Percentiles rank a stretch among this genome's conserved stretches.
phyloP scores from a whole-genome alignment of 2,888 invertebrate species.

The Dorcus parallelipipedus region DNA sequence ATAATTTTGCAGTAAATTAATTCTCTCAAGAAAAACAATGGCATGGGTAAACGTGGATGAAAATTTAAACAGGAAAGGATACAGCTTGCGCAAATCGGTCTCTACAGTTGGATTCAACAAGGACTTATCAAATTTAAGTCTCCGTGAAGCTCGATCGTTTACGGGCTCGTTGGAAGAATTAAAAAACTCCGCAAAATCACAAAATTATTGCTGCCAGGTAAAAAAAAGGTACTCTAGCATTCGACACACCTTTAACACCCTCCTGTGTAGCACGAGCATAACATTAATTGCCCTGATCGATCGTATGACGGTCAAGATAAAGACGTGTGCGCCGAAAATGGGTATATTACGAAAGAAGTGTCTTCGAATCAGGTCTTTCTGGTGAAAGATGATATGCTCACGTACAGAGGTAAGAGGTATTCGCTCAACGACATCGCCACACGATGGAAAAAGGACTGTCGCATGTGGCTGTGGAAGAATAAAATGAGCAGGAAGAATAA shows the following conservation, averaged over 20 bases:
- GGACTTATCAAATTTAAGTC: constrained; percentile 14
- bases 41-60: constrained; percentile 14
- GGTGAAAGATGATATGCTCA: constrained; percentile 55
- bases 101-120: constrained; percentile 25
- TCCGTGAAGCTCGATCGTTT: constrained; percentile 31
- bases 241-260: neutral
- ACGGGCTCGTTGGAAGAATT: constrained; percentile 28
- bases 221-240: neutral
- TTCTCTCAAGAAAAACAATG: constrained; percentile 13
- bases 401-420: constrained; percentile 56
- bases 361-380: constrained; percentile 40
- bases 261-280: constrained; percentile 13
- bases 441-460: constrained; percentile 68
- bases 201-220: constrained; percentile 7
- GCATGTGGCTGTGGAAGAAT: constrained; percentile 63
- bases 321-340: constrained; percentile 7
- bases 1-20: too few species aligned
- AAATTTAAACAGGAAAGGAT: constrained; percentile 10
- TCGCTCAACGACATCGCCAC: constrained; percentile 59
- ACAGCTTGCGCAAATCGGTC: constrained; percentile 22
- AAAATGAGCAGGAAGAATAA: constrained; percentile 31
- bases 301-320: constrained; percentile 3
- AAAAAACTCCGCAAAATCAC: constrained; percentile 12
- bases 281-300: constrained; percentile 10
- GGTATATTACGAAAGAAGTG: constrained; percentile 34